Conservation (phyloP, 2,797 vertebrate genomes). For the Poecile montanus region DNA sequence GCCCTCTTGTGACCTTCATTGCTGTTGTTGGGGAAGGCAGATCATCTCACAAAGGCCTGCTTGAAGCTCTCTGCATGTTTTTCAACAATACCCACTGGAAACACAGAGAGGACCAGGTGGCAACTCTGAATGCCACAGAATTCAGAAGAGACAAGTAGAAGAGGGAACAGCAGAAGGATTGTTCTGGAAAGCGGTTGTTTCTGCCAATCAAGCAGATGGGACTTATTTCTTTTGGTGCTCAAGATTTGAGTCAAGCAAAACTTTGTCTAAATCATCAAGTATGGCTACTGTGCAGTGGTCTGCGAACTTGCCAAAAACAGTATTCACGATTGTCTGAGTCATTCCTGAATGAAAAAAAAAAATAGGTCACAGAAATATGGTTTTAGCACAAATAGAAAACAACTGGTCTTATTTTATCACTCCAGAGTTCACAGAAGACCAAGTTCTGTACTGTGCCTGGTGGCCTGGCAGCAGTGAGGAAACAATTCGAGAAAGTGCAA, state of each 20-base stretch:
- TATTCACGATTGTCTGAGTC: background rate
- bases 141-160: background rate
- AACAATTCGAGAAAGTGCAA: slow-evolving; percentile 89
- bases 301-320: background rate
- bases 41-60: background rate
- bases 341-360: background rate
- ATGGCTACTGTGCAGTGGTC: background rate
- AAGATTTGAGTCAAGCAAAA: background rate
- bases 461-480: slow-evolving; percentile 90
- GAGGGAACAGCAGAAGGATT: background rate
- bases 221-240: background rate
- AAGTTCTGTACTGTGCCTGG: slow-evolving; percentile 88
- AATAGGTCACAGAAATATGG: background rate
- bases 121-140: background rate
- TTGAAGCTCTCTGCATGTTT: background rate
- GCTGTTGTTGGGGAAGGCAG: background rate
- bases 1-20: background rate
- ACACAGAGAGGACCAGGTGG: background rate
- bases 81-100: background rate
- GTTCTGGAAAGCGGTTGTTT: background rate
- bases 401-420: slow-evolving; percentile 73
- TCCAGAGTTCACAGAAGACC: slow-evolving; percentile 88
- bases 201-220: background rate
- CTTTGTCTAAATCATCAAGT: background rate
- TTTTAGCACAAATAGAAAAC: background rate